A percentile compares a stretch with the other conserved stretches of the same genome.
phyloP scores from a whole-genome alignment of 2,888 invertebrate species.

The Dicranocentrus wangi region DNA sequence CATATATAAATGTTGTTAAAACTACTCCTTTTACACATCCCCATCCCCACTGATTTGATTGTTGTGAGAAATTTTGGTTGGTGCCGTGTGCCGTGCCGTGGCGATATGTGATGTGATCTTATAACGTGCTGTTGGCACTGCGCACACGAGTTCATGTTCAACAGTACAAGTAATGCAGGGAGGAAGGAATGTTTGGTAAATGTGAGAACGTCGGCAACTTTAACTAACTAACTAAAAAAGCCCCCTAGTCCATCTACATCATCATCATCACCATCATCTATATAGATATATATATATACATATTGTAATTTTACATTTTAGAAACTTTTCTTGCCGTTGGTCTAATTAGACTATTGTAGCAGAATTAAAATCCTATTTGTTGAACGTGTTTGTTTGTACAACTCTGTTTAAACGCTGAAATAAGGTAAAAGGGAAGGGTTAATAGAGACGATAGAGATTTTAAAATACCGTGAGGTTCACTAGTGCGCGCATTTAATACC shows the following conservation, averaged over 20 bases:
- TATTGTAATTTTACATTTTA: constrained; percentile 31
- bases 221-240: too few relatives aligned
- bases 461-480: too few relatives aligned
- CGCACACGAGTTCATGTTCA: too few relatives aligned
- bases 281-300: too few relatives aligned
- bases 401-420: not conserved
- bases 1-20: constrained; percentile 25
- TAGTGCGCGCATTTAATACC: constrained; percentile 9
- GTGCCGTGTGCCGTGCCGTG: too few relatives aligned
- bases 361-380: constrained; percentile 39
- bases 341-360: constrained; percentile 32
- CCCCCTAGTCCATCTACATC: constrained; percentile 23
- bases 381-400: constrained; percentile 16
- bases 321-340: constrained; percentile 37
- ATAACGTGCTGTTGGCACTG: too few relatives aligned
- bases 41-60: constrained; percentile 1
- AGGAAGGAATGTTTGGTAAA: too few relatives aligned
- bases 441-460: too few relatives aligned
- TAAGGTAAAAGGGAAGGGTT: too few relatives aligned
- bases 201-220: constrained; percentile 20
- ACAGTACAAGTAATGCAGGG: too few relatives aligned
- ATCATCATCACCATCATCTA: constrained; percentile 23
- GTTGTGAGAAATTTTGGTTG: too few relatives aligned
- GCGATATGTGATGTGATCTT: too few relatives aligned
- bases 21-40: constrained; percentile 22